These are phyloP conservation scores for Ctenomys sociabilis DNA, from an alignment of 2,113 vertebrate genomes.

Conservation along the genomic window DNA sequence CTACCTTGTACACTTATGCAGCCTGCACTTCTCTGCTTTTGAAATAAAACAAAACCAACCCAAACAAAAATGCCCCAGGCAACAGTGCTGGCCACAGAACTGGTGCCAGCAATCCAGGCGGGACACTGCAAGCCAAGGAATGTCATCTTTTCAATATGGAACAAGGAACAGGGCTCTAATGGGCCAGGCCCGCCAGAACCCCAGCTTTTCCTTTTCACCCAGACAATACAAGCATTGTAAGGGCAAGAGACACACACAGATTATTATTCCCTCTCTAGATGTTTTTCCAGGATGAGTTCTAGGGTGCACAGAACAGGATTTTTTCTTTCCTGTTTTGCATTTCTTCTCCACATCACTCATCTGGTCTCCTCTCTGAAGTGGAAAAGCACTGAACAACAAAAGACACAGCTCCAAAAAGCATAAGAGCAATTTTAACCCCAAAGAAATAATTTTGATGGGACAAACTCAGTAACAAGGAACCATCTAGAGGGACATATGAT, in stretches of 20 bases:
- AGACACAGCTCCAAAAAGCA: neutral
- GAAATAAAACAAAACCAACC: constrained; percentile 65
- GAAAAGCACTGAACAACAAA: constrained; percentile 50
- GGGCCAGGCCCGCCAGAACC: constrained; percentile 85
- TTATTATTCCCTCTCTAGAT: neutral
- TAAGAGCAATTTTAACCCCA: constrained; percentile 12
- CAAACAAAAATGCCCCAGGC: constrained; percentile 80
- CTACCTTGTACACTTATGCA: neutral
- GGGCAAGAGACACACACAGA: constrained; percentile 2
- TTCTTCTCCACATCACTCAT: neutral
- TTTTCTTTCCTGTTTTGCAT: neutral
- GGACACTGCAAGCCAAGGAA: constrained; percentile 83
- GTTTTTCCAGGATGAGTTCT: constrained; percentile 39
- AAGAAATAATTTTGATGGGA: neutral
- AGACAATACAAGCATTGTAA: constrained; percentile 86
- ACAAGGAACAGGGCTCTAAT: constrained; percentile 86
- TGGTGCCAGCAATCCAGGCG: constrained; percentile 76
- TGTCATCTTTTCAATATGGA: constrained; percentile 85
- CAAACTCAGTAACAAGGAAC: neutral
- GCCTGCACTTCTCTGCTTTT: constrained; percentile 50
- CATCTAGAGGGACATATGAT: neutral
- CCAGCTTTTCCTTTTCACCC: constrained; percentile 76
- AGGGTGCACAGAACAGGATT: neutral
- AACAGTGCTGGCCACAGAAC: constrained; percentile 71
- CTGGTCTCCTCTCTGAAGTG: neutral